Percentiles rank a stretch among this genome's conserved stretches.
phyloP scores from a whole-genome alignment of 2,888 invertebrate species.

The Heteropelma amictum region DNA sequence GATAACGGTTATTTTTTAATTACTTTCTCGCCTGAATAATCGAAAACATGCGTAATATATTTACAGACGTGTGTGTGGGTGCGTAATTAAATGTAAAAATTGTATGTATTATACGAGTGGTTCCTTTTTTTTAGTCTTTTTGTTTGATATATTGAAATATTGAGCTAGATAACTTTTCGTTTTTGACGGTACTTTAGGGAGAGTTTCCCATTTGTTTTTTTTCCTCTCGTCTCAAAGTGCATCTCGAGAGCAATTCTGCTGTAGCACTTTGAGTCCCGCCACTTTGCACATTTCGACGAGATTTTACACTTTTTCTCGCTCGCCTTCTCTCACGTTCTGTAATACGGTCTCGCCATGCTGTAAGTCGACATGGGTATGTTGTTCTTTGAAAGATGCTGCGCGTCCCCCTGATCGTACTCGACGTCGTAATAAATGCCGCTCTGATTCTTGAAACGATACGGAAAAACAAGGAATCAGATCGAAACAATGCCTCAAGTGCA shows the following conservation, averaged over 20 bases:
- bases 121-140: constrained; percentile 10
- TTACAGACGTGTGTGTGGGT: too few species aligned
- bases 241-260: too few species aligned
- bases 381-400: constrained; percentile 79
- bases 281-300: too few species aligned
- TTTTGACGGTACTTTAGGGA: neutral
- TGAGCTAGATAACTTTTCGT: constrained; percentile 1
- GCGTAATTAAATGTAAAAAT: too few species aligned
- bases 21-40: too few species aligned
- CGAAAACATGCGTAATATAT: too few species aligned
- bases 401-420: constrained; percentile 86
- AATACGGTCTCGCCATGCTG: constrained; percentile 86
- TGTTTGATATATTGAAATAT: neutral
- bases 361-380: constrained; percentile 90
- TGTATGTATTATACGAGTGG: too few species aligned
- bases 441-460: constrained; percentile 83
- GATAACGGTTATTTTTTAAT: too few species aligned
- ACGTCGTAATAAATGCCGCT: constrained; percentile 94
- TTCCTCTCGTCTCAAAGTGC: neutral
- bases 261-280: too few species aligned
- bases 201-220: neutral
- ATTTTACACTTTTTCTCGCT: neutral
- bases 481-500: too few species aligned
- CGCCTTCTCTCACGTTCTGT: constrained; percentile 78
- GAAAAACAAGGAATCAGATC: neutral